phyloP scores from a whole-genome alignment of 30 jellyfish, hydroid and myxozoan genomes.

The Turritopsis rubra region DNA sequence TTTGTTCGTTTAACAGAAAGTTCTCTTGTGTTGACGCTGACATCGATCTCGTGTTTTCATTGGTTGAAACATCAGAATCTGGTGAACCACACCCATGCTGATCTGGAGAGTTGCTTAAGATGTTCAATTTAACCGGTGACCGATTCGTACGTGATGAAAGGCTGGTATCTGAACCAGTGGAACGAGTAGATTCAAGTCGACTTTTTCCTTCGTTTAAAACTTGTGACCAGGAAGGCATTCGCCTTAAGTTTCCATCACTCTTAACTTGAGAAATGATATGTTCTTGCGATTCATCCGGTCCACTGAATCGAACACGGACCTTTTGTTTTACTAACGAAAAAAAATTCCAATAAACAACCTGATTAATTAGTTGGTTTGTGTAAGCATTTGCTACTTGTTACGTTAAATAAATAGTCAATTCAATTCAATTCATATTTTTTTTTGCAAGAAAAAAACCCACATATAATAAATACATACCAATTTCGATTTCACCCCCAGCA shows the following conservation, averaged over 20 bases:
- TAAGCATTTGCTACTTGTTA: too few relatives aligned
- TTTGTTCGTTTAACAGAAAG: conserved; percentile 15
- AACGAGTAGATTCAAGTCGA: not conserved
- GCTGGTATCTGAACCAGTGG: conserved; percentile 23
- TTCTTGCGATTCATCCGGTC: conserved; percentile 10
- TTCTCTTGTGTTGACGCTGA: conserved; percentile 25
- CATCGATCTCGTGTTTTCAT: not conserved
- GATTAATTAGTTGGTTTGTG: too few relatives aligned
- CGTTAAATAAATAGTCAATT: too few relatives aligned
- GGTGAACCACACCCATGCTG: conserved; percentile 31
- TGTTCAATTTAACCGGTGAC: not conserved
- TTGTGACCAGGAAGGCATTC: conserved; percentile 33
- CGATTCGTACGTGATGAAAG: not conserved
- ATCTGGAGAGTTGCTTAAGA: conserved; percentile 23
- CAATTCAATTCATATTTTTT: too few relatives aligned
- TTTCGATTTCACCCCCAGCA: conserved; percentile 40
- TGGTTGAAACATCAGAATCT: conserved; percentile 32
- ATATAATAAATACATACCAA: conserved; percentile 13
- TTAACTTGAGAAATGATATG: not conserved
- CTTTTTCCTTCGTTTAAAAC: not conserved
- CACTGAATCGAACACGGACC: conserved; percentile 35
- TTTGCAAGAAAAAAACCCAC: not conserved
- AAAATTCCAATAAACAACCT: not conserved
- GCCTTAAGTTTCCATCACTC: conserved; percentile 21
- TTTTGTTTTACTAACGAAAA: conserved; percentile 26